phyloP scores from a whole-genome alignment of 1,140 invertebrate species.

The Nylanderia fulva region DNA sequence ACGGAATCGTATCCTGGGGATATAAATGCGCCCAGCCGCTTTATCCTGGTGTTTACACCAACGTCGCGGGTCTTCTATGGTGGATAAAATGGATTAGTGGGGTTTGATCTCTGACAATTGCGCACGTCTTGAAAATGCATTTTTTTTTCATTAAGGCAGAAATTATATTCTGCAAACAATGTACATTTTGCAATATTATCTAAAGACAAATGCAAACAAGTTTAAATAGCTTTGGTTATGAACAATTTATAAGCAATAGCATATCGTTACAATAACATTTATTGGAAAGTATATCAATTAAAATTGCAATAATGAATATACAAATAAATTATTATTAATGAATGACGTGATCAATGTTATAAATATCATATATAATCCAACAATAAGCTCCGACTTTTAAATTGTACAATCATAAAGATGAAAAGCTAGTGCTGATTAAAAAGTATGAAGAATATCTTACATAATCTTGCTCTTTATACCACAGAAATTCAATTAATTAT shows the following conservation, averaged over 20 bases:
- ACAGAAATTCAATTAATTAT: conserved; percentile 30
- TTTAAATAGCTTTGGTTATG: background rate
- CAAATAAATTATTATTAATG: background rate
- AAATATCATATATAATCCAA: background rate
- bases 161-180: background rate
- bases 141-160: too few relatives aligned
- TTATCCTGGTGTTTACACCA: conserved; percentile 91
- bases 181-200: background rate
- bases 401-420: background rate
- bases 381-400: background rate
- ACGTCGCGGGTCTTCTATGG: conserved; percentile 87
- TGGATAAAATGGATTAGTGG: conserved; percentile 86
- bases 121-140: background rate
- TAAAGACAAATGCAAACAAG: background rate
- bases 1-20: conserved; percentile 92
- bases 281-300: background rate
- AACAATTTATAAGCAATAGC: background rate
- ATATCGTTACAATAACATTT: background rate
- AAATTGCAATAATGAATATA: background rate
- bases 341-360: background rate
- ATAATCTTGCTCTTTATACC: background rate
- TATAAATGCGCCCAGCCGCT: conserved; percentile 88
- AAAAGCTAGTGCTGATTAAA: background rate
- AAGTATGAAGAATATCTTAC: background rate
- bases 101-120: conserved; percentile 72